phyloP scores from a whole-genome alignment of 2,113 vertebrate species.

The Daboia siamensis region DNA sequence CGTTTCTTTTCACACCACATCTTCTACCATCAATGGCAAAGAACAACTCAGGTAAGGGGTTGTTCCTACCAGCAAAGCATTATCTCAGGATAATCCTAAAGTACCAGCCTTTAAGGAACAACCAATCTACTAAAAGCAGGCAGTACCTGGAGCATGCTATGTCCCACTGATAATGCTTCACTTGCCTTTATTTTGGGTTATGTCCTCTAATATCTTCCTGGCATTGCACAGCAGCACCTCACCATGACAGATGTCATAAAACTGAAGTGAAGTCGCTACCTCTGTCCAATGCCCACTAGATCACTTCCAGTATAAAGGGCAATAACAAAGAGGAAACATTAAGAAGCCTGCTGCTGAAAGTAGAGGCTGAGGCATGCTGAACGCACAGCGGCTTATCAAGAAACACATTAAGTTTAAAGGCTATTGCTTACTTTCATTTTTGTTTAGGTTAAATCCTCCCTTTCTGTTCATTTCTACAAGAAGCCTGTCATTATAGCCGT shows the following conservation, averaged over 20 bases:
- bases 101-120: conserved; percentile 65
- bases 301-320: conserved; percentile 55
- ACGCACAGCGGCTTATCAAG: conserved; percentile 21
- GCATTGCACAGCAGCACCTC: conserved; percentile 17
- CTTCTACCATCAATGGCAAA: background rate
- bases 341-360: conserved; percentile 36
- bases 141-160: conserved; percentile 55
- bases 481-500: conserved; percentile 30
- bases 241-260: conserved; percentile 55
- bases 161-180: conserved; percentile 54
- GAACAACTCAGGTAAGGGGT: background rate
- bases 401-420: background rate
- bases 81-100: conserved; percentile 69
- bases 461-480: conserved; percentile 34
- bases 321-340: conserved; percentile 41
- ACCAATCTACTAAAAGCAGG: conserved; percentile 64
- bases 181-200: conserved; percentile 40
- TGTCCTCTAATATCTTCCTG: conserved; percentile 50
- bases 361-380: conserved; percentile 42
- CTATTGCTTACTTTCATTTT: conserved; percentile 10
- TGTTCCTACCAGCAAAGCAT: conserved; percentile 41
- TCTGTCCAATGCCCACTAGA: conserved; percentile 40
- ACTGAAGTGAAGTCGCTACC: conserved; percentile 52
- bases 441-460: conserved; percentile 37
- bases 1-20: background rate